Percentiles rank a stretch among this genome's conserved stretches.
Conservation (phyloP, 92 coral and sea anemone genomes). For the Epizoanthus fatuus region DNA sequence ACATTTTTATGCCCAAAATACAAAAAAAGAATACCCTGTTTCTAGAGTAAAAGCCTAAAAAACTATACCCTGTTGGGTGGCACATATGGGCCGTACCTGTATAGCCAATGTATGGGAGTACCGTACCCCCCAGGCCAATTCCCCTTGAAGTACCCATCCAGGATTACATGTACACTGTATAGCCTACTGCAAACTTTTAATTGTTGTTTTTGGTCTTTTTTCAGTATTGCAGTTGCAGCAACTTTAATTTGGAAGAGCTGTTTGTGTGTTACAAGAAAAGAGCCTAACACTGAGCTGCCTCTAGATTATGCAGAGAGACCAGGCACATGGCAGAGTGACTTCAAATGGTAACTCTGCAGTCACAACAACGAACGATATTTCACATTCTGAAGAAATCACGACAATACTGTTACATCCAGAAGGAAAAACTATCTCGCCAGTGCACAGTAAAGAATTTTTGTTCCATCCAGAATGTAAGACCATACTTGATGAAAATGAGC, state of each 20-base stretch:
- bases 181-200: too few relatives aligned
- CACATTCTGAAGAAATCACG: background rate
- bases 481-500: slow-evolving; percentile 48
- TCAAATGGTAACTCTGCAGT: slow-evolving; percentile 1
- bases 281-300: background rate
- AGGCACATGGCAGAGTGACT: slow-evolving; percentile 11
- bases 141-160: too few relatives aligned
- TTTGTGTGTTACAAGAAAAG: background rate
- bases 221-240: background rate
- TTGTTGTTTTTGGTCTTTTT: background rate
- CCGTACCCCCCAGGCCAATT: too few relatives aligned
- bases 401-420: background rate
- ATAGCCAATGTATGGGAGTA: too few relatives aligned
- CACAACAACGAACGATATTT: background rate
- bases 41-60: too few relatives aligned
- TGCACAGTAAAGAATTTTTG: background rate
- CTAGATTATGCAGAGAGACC: slow-evolving; percentile 34
- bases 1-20: too few relatives aligned
- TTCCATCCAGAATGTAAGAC: slow-evolving; percentile 1
- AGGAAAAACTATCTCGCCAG: background rate
- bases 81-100: too few relatives aligned
- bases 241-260: background rate
- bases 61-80: too few relatives aligned
- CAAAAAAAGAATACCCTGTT: too few relatives aligned
- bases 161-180: too few relatives aligned